Evolutionary conservation across 2,797 vertebrate species (phyloP).

Genomic region (Netta rufina): DNA sequence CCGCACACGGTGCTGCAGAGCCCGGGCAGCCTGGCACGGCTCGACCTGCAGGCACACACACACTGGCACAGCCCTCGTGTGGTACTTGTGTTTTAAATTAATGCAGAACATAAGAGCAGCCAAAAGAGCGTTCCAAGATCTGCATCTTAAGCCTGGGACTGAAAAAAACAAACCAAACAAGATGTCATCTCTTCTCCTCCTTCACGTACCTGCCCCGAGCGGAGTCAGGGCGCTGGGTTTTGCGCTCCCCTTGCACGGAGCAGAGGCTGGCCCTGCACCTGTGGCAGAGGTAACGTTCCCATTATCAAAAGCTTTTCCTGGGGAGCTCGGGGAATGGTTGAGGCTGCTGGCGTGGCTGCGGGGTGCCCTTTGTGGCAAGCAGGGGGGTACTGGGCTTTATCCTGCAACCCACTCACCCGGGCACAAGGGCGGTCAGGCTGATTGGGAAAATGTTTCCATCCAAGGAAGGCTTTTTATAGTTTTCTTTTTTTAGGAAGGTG

Average conservation of each 20-base stretch:
- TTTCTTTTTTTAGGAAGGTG: not conserved
- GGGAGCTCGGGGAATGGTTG: accelerated
- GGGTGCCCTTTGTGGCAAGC: not conserved
- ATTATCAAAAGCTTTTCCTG: accelerated
- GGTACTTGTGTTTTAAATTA: accelerated
- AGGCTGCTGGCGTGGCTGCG: accelerated
- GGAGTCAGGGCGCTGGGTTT: not conserved
- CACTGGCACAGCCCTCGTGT: accelerated
- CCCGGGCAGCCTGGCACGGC: accelerated
- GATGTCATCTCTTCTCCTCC: not conserved
- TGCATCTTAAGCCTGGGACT: not conserved
- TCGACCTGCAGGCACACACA: accelerated
- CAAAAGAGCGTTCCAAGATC: not conserved
- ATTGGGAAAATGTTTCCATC: not conserved
- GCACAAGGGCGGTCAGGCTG: not conserved
- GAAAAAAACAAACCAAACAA: not conserved
- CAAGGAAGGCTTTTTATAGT: not conserved
- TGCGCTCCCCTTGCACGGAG: not conserved
- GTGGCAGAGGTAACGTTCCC: not conserved
- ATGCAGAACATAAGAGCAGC: accelerated
- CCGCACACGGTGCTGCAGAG: accelerated
- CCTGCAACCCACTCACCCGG: not conserved
- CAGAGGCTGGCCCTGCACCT: no score
- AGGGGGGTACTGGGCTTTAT: accelerated
- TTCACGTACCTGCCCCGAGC: not conserved